Base-by-base conservation (phyloP, 2,797 vertebrate species). In the Tympanoctomys barrerae region DNA sequence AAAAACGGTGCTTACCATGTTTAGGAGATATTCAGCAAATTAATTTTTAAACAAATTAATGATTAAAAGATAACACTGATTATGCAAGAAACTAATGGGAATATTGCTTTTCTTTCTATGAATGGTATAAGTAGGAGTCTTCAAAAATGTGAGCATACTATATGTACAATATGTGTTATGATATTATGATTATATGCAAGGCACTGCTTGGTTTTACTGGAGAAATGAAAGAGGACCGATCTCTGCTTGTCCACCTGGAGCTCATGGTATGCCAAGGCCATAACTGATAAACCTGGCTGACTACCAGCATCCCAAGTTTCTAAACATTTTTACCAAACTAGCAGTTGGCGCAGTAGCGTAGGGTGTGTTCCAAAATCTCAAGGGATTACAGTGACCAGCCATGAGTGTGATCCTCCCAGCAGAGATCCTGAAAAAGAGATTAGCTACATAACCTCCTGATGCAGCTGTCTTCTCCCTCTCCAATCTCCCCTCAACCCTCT, bases 51-150 rank as follows among this genome's bases (percentile, higher is more conserved):
- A 57, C 28, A 46, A 84, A 61, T 86, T 9, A 62, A 31, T 71
- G 42, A 59, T 75, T 85, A 93, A 83, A 90, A 52, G 49, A 64
- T 84, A 87, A 73, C 79, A 59, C 26, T 78, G 21, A 85, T 89
- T 91, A 81, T 88, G 31, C 24, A 46, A 24, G 31, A 89, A 59
- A 59, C 28, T 18, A 36, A 77, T 31, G 1, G 39, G 36, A 68
- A 88, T 22, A 24, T 22, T 22, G 6, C 85, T 87, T 94, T 66
- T 19, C 33, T 88, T 84, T 42, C 92, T 84, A 61, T 78, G 61
- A 78, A 87, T 90, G 39, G 14, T 52, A 36, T 52, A 42, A 42
- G 80, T 42, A 79, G 46, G 64, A 42, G 42, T 14, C 54, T 68
- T 75, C 26, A 78, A 52, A 46, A 90, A 39, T 62, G 36, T 75